Conservation (phyloP, 2,797 vertebrate species). For the Amblyopsis hoosieri region DNA sequence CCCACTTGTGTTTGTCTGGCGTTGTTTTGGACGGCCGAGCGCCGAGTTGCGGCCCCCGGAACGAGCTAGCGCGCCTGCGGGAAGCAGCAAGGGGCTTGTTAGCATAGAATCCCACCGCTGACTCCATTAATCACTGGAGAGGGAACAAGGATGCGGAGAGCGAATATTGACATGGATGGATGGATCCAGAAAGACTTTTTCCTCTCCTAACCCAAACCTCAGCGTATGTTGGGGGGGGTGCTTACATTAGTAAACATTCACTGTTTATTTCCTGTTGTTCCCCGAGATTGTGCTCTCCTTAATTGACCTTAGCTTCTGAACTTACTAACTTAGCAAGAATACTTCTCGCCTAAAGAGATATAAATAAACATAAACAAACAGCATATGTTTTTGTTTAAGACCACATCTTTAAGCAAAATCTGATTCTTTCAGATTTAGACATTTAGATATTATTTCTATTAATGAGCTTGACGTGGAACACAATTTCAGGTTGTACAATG, state of each 20-base stretch:
- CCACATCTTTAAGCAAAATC: constrained; percentile 31
- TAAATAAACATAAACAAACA: constrained; percentile 4
- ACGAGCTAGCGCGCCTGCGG: constrained; percentile 62
- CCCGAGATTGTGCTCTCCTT: constrained; percentile 33
- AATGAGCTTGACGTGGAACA: constrained; percentile 24
- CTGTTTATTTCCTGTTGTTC: constrained; percentile 25
- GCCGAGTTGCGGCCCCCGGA: constrained; percentile 17
- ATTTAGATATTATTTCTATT: constrained; percentile 16
- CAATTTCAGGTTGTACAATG: constrained; percentile 51
- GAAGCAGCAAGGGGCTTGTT: constrained; percentile 80
- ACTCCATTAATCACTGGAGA: constrained; percentile 80
- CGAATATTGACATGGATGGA: constrained; percentile 73
- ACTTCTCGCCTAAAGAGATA: constrained; percentile 25
- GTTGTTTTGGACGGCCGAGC: constrained; percentile 51
- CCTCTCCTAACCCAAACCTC: constrained; percentile 45
- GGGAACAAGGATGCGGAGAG: constrained; percentile 62
- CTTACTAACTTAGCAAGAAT: too few relatives aligned
- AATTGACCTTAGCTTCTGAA: constrained; percentile 52
- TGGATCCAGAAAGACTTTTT: constrained; percentile 68
- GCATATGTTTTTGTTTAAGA: constrained; percentile 50
- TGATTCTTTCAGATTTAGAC: too few relatives aligned
- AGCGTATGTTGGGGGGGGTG: constrained; percentile 48
- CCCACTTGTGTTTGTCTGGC: constrained; percentile 64
- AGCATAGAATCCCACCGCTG: constrained; percentile 73
- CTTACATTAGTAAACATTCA: constrained; percentile 58